Evolutionary conservation across 2,888 invertebrate species (phyloP).

Genomic region (Agrilus biguttatus): DNA sequence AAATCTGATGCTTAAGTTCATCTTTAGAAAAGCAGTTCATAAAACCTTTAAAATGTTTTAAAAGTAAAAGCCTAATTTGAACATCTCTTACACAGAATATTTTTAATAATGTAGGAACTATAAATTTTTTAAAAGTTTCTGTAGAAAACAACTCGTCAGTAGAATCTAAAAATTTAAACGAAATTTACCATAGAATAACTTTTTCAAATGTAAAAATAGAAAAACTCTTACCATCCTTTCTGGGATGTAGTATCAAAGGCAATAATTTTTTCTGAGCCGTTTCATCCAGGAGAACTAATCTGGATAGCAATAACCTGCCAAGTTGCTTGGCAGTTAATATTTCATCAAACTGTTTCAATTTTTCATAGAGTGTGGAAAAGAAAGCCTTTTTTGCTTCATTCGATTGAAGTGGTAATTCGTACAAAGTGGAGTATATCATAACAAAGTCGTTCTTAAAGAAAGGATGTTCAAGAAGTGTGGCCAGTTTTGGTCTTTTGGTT

Average conservation of each 20-base stretch:
- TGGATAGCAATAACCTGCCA: constrained; percentile 60
- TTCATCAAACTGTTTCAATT: constrained; percentile 60
- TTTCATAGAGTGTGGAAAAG: constrained; percentile 55
- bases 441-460: constrained; percentile 81
- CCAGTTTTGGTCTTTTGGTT: constrained; percentile 49
- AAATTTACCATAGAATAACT: no score
- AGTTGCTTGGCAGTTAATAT: constrained; percentile 70
- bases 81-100: constrained; percentile 76
- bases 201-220: no score
- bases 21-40: constrained; percentile 60
- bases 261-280: constrained; percentile 61
- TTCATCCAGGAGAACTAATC: constrained; percentile 71
- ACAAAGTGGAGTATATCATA: constrained; percentile 66
- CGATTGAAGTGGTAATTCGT: constrained; percentile 65
- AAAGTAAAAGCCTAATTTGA: constrained; percentile 63
- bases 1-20: constrained; percentile 57
- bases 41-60: constrained; percentile 65
- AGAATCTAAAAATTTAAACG: no score
- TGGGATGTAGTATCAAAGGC: constrained; percentile 56
- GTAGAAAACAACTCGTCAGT: constrained; percentile 47
- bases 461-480: constrained; percentile 50
- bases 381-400: constrained; percentile 64
- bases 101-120: constrained; percentile 63
- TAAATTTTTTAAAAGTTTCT: constrained; percentile 52
- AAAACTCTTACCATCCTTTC: constrained; percentile 39